Conservation (phyloP, 2,888 invertebrate genomes). For the Lobophora halterata region DNA sequence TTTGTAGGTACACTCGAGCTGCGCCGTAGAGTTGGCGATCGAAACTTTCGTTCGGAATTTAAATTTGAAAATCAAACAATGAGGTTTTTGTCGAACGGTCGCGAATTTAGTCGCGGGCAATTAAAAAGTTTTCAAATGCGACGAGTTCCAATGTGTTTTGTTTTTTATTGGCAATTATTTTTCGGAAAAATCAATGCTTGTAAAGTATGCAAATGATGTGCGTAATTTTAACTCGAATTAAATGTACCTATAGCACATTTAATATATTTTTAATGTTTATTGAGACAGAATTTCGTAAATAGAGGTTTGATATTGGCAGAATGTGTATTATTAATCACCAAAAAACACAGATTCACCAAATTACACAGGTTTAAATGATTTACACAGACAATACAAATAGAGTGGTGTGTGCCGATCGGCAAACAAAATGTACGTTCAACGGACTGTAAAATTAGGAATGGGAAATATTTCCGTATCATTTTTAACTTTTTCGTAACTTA, state of each 20-base stretch:
- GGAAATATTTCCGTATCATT: not conserved
- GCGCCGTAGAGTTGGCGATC: conserved; percentile 49
- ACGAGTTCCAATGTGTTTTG: conserved; percentile 38
- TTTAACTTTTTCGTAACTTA: too few species aligned
- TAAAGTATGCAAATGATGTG: too few species aligned
- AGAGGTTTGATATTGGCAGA: not conserved
- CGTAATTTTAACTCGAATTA: too few species aligned
- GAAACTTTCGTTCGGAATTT: conserved; percentile 54
- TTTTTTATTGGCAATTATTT: conserved; percentile 35
- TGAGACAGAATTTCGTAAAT: not conserved
- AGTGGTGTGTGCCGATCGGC: conserved; percentile 31
- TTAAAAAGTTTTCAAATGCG: conserved; percentile 68
- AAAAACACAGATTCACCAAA: conserved; percentile 5
- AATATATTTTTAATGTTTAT: conserved; percentile 2
- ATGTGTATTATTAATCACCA: not conserved
- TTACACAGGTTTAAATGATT: conserved; percentile 13
- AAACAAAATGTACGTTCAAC: conserved; percentile 45
- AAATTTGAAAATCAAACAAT: conserved; percentile 67
- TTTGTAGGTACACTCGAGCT: conserved; percentile 43
- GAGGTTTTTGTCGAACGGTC: conserved; percentile 65
- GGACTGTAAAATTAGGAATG: conserved; percentile 23
- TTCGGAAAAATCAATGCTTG: too few species aligned
- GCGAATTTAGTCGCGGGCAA: conserved; percentile 65
- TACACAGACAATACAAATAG: conserved; percentile 35
- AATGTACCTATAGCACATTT: too few species aligned